phyloP scores from a whole-genome alignment of 2,888 invertebrate genomes.

The Beris morrisii region DNA sequence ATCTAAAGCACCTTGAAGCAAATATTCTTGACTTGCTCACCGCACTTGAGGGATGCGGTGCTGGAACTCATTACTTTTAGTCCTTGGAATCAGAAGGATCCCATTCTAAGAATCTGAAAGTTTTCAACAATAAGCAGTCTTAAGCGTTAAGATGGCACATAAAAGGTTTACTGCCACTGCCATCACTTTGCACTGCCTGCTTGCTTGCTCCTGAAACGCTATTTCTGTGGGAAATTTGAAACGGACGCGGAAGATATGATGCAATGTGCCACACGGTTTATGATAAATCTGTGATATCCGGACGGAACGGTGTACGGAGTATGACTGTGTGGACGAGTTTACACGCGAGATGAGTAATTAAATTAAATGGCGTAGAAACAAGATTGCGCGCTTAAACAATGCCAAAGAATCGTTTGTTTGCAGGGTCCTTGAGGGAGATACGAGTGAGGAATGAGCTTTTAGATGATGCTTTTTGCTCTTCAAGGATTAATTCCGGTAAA shows the following conservation, averaged over 20 bases:
- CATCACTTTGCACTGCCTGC: too few species aligned
- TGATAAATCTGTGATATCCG: constrained; percentile 20
- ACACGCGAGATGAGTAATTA: constrained; percentile 39
- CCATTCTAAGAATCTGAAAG: constrained; percentile 6
- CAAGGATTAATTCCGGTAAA: too few species aligned
- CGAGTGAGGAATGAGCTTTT: too few species aligned
- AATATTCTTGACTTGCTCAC: constrained; percentile 10
- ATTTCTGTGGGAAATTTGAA: neutral
- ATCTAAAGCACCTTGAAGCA: constrained; percentile 32
- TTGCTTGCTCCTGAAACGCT: neutral
- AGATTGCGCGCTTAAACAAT: constrained; percentile 40
- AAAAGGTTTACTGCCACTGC: constrained; percentile 21
- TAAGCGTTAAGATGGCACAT: constrained; percentile 18
- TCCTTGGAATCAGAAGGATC: too few species aligned
- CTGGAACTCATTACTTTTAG: neutral
- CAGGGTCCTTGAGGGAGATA: too few species aligned
- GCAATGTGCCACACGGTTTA: constrained; percentile 18
- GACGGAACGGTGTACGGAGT: constrained; percentile 2
- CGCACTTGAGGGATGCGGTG: constrained; percentile 3
- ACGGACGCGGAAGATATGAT: constrained; percentile 7
- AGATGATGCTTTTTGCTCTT: too few species aligned
- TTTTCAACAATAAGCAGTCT: constrained; percentile 18
- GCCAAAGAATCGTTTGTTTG: constrained; percentile 33
- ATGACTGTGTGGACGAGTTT: constrained; percentile 3
- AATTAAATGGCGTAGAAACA: constrained; percentile 42